Evolutionary conservation across 1,140 invertebrate species (phyloP), one percentile per base, ranked within the genome.

Genomic region (Calliopsis andreniformis): DNA sequence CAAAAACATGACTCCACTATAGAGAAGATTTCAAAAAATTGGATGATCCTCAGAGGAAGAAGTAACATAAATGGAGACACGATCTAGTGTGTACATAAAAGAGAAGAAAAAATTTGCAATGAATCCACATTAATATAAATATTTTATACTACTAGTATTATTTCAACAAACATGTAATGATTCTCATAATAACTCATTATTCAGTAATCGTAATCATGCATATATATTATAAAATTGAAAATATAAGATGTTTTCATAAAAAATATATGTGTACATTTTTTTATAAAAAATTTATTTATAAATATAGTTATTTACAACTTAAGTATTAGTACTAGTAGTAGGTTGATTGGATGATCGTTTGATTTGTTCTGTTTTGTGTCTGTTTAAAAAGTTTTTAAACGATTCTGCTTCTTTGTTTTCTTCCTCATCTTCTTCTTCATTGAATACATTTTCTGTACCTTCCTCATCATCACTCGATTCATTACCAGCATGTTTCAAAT

Each of bases 401-500:
- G 87, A 88, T 23, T 88, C 86, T 43, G 69, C 85, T 61, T 92
- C 88, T 53, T 90, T 86, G 14, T 76, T 61, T 42, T 88, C 84
- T 18, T 87, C 85, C 39, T 87, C 84, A 8, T 87, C 75, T 30
- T 77, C 47, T 30, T 87, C 77, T 28, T 63, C 58, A 2, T 70
- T 14, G 3, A 56, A 68, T 20, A 78, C 58, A 42, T 89, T 80
- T 83, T 95, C 94, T 4, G 90, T 92, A 0, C 95, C 95, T 83
- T 96, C 95, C 23, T 95, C 95, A 79, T 96, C 96, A 23, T 94
- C 94, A 70, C 95, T 96, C 73, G 95, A 96, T 79, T 96, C 95
- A 86, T 95, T 94, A 0, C 89, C 95, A 3, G 95, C 93, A 86
- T 95, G 94, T 83, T 94, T 94, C 43, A 96, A 86, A 87, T 95